Conservation (phyloP, 2,113 vertebrate genomes). For the Seriola quinqueradiata region DNA sequence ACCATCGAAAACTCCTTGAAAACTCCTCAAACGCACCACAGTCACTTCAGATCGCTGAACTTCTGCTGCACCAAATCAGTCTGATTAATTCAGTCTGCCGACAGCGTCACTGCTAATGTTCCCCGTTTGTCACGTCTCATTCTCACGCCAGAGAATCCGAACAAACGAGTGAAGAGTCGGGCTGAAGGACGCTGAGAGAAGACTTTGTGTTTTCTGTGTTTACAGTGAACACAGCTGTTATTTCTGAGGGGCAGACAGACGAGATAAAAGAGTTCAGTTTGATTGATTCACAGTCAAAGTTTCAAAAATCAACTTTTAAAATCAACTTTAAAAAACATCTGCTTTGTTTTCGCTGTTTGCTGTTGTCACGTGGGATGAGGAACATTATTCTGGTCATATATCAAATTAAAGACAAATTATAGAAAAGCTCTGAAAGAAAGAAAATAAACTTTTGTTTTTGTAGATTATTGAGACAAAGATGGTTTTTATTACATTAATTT, state of each 20-base stretch:
- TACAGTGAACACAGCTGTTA: no score
- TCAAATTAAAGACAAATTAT: no score
- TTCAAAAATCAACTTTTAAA: not conserved
- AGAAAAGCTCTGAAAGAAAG: no score
- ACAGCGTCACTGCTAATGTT: constrained; percentile 1
- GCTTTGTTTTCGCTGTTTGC: not conserved
- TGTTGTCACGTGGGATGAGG: no score
- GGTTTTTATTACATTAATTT: no score
- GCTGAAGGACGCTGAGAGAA: not conserved
- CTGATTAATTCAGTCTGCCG: constrained; percentile 54
- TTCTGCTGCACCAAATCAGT: constrained; percentile 51
- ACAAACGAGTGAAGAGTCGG: not conserved
- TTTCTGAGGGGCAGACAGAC: not conserved
- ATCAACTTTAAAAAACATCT: not conserved
- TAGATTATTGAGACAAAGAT: no score
- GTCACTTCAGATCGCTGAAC: constrained; percentile 52
- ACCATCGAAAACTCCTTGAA: constrained; percentile 51
- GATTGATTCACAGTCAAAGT: not conserved
- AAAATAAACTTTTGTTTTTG: no score
- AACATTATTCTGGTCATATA: no score
- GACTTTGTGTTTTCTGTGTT: not conserved
- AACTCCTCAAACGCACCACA: constrained; percentile 45
- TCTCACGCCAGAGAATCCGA: not conserved
- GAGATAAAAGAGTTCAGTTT: not conserved
- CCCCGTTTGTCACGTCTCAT: constrained; percentile 6